Percentiles rank a stretch among this genome's conserved stretches.
These are phyloP conservation scores for Hippasteria phrygiana DNA, from an alignment of 53 echinoderm and acorn worm species.

Conservation along the genomic window DNA sequence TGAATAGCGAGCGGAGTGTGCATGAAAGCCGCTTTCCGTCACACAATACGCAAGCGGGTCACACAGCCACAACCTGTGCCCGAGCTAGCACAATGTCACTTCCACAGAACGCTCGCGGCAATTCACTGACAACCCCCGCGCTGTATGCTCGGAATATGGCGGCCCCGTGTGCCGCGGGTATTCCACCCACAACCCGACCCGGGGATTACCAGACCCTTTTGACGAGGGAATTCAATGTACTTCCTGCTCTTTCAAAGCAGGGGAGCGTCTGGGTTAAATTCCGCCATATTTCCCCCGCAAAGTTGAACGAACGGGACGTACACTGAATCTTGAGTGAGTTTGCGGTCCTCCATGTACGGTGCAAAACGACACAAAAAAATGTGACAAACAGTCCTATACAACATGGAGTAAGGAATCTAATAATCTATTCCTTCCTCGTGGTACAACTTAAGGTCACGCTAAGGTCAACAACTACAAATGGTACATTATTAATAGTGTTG, in stretches of 20 bases:
- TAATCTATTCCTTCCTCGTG: too few relatives aligned
- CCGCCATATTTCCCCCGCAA: constrained; percentile 28
- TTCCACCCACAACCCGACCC: constrained; percentile 13
- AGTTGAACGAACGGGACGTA: not conserved
- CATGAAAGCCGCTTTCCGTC: constrained; percentile 32
- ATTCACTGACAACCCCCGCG: constrained; percentile 29
- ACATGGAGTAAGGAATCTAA: too few relatives aligned
- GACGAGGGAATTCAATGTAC: constrained; percentile 26
- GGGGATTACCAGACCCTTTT: constrained; percentile 30
- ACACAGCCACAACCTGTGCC: not conserved
- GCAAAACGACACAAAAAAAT: too few relatives aligned
- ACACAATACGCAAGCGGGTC: constrained; percentile 31
- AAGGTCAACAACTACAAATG: too few relatives aligned
- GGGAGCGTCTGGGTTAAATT: constrained; percentile 39
- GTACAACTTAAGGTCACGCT: too few relatives aligned
- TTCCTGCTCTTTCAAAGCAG: constrained; percentile 24
- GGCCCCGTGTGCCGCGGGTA: not conserved
- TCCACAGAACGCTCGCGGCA: constrained; percentile 43
- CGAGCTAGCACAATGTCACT: constrained; percentile 31
- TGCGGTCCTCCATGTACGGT: too few relatives aligned
- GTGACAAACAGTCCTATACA: too few relatives aligned
- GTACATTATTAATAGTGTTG: too few relatives aligned
- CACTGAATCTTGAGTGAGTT: not conserved
- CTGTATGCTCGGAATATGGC: constrained; percentile 33
- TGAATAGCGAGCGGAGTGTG: constrained; percentile 36